Evolutionary conservation across 2,113 vertebrate species (phyloP).

Genomic region (Xiphophorus maculatus): DNA sequence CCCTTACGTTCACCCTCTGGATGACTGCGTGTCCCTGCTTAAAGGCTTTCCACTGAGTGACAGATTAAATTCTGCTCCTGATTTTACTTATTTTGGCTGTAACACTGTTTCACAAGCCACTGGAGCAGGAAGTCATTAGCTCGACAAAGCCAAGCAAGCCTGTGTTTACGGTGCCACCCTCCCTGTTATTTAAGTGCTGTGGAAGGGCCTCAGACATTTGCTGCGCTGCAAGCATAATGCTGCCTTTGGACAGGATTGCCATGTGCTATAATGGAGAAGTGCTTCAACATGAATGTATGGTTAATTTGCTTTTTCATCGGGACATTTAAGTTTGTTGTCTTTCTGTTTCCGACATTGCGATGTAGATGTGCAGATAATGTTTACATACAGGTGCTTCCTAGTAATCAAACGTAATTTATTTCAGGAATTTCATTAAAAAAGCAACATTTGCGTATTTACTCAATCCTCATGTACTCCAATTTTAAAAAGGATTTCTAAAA

Average conservation of each 20-base stretch:
- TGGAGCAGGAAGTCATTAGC: slow-evolving; percentile 77
- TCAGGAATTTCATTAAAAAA: too few species aligned
- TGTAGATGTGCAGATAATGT: not conserved
- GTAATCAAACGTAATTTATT: not conserved
- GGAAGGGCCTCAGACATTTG: slow-evolving; percentile 48
- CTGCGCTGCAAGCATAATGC: slow-evolving; percentile 31
- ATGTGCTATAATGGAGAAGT: not conserved
- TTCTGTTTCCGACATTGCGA: not conserved
- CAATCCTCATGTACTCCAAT: too few species aligned
- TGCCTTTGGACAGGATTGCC: slow-evolving; percentile 3
- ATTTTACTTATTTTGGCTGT: slow-evolving; percentile 73
- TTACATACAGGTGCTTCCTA: not conserved
- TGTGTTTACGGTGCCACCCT: slow-evolving; percentile 69
- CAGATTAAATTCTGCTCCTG: slow-evolving; percentile 75
- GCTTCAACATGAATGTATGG: not conserved
- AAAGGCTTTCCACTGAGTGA: slow-evolving; percentile 77
- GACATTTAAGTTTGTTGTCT: slow-evolving; percentile 14
- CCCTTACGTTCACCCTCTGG: slow-evolving; percentile 62
- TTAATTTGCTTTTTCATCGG: not conserved
- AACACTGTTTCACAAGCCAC: slow-evolving; percentile 73
- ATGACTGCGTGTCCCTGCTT: slow-evolving; percentile 72
- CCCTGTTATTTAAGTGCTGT: slow-evolving; percentile 64
- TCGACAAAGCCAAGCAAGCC: slow-evolving; percentile 68
- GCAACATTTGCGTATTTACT: too few species aligned
- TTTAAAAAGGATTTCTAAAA: too few species aligned